These are phyloP conservation scores for Hyla sarda DNA, from an alignment of 2,113 vertebrate species.

Conservation along the genomic window DNA sequence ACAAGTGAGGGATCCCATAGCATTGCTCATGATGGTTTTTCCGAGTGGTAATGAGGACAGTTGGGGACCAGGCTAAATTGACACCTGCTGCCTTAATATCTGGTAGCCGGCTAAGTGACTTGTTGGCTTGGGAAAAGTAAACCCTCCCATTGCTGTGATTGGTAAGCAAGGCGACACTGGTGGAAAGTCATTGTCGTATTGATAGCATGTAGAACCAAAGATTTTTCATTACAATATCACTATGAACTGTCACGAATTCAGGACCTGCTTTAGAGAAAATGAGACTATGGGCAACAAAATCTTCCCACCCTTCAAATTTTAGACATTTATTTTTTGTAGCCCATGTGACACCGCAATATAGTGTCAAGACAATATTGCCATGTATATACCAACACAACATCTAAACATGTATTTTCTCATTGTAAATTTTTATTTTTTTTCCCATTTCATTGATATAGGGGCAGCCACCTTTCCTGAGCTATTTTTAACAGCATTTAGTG, in stretches of 20 bases:
- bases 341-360: neutral
- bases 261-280: neutral
- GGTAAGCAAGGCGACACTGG: neutral
- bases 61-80: slow-evolving; percentile 96
- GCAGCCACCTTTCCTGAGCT: no score
- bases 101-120: slow-evolving; percentile 85
- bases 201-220: no score
- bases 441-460: no score
- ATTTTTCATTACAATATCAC: no score
- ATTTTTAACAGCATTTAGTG: no score
- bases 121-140: slow-evolving; percentile 78
- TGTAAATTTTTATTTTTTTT: no score
- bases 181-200: neutral
- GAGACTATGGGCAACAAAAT: neutral
- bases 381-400: neutral
- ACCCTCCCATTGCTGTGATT: neutral
- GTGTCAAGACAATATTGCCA: neutral
- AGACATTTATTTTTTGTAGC: neutral
- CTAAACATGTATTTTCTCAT: no score
- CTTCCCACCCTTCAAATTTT: no score
- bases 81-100: slow-evolving; percentile 92
- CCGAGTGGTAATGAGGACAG: slow-evolving; percentile 93
- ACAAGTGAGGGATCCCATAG: slow-evolving; percentile 97
- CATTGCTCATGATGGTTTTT: slow-evolving; percentile 97
- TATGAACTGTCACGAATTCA: neutral